Conservation (phyloP, 2,113 vertebrate genomes). For the Neolamprologus kungweensis region DNA sequence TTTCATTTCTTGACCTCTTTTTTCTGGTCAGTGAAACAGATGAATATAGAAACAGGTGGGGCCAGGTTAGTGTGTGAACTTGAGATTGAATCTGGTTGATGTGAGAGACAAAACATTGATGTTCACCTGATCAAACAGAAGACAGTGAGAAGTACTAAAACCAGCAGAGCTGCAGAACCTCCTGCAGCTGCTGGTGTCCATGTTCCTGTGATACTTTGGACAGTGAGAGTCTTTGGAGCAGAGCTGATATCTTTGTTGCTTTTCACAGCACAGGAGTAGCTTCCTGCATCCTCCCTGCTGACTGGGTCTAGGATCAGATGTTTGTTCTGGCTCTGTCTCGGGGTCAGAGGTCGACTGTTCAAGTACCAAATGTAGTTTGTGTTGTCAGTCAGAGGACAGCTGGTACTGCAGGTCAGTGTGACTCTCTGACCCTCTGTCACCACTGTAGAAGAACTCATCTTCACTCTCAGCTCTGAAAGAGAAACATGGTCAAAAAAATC, state of each 20-base stretch:
- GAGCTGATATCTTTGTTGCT: rapidly evolving
- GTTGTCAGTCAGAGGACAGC: not conserved
- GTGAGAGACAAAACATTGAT: not conserved
- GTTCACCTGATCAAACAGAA: not conserved
- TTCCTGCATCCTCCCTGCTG: not conserved
- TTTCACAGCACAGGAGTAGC: not conserved
- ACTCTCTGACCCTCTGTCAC: not conserved
- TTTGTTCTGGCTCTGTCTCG: rapidly evolving
- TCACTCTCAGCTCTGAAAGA: not conserved
- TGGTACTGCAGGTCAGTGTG: not conserved
- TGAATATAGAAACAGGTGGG: not conserved
- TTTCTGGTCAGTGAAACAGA: not conserved
- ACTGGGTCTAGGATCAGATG: not conserved
- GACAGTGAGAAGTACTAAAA: rapidly evolving
- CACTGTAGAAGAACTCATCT: not conserved
- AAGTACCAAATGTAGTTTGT: not conserved
- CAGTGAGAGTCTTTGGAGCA: not conserved
- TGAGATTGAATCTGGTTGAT: not conserved
- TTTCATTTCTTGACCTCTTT: not conserved
- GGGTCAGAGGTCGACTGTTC: not conserved
- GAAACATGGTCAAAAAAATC: rapidly evolving
- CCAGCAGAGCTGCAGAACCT: rapidly evolving
- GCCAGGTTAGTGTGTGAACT: not conserved
- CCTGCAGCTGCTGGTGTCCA: not conserved
- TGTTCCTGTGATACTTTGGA: not conserved